A percentile compares a stretch with the other conserved stretches of the same genome.
These are phyloP conservation scores for Sialis fuliginosa DNA, from an alignment of 2,888 invertebrate genomes.

Conservation along the genomic window DNA sequence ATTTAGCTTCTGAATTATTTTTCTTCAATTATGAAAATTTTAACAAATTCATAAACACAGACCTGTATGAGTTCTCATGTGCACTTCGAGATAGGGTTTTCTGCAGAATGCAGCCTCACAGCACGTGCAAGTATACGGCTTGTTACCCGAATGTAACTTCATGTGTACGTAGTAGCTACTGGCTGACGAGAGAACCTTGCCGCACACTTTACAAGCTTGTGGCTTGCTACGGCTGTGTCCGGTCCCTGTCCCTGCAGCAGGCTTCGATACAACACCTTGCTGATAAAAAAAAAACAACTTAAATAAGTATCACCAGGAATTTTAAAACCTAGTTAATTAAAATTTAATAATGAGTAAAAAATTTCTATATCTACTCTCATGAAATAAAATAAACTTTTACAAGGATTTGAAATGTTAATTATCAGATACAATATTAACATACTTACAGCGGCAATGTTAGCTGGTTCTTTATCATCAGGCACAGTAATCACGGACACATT, in stretches of 20 bases:
- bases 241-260: not conserved
- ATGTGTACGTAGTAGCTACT: conserved; percentile 69
- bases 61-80: conserved; percentile 62
- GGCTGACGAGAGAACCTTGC: conserved; percentile 57
- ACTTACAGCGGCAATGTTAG: too few relatives aligned
- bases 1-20: too few relatives aligned
- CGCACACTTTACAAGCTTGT: conserved; percentile 62
- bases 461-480: not conserved
- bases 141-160: conserved; percentile 65
- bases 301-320: too few relatives aligned
- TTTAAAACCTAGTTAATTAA: too few relatives aligned
- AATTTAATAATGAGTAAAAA: too few relatives aligned
- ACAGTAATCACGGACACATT: not conserved
- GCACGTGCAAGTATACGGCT: conserved; percentile 60
- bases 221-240: conserved; percentile 27
- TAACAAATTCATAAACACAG: not conserved
- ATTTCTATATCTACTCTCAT: too few relatives aligned
- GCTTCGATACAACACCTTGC: too few relatives aligned
- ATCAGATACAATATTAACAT: too few relatives aligned
- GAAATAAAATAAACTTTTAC: too few relatives aligned
- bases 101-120: conserved; percentile 66
- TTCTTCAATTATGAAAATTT: not conserved
- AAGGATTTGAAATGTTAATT: too few relatives aligned
- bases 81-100: conserved; percentile 64
- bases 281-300: too few relatives aligned